Percentiles rank a stretch among this genome's conserved stretches.
Conservation (phyloP, 1,140 invertebrate species). For the Sycophaga agraensis region DNA sequence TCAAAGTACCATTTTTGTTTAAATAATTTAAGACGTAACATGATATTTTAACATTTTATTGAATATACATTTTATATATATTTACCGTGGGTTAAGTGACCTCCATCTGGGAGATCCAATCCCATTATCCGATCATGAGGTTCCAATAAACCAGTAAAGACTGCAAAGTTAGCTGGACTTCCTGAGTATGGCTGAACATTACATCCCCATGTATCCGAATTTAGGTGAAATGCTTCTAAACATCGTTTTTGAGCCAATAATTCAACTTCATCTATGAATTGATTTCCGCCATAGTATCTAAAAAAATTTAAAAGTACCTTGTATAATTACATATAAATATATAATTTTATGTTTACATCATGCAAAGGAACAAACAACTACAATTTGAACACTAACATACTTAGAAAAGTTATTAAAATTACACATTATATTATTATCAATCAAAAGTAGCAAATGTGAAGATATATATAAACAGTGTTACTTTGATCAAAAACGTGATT, state of each 20-base stretch:
- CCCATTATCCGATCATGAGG: constrained; percentile 98
- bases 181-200: constrained; percentile 98
- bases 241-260: constrained; percentile 83
- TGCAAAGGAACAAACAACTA: no score
- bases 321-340: no score
- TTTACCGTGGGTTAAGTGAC: constrained; percentile 90
- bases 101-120: constrained; percentile 93
- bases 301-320: no score
- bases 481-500: no score
- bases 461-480: no score
- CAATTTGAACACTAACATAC: no score
- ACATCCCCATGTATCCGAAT: constrained; percentile 89
- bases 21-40: no score
- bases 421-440: no score
- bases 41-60: neutral
- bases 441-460: no score
- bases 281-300: constrained; percentile 95
- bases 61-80: neutral
- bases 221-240: constrained; percentile 81
- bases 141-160: constrained; percentile 82
- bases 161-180: constrained; percentile 97
- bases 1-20: no score
- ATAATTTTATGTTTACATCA: no score
- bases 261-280: constrained; percentile 95
- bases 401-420: no score